Percentiles rank a stretch among this genome's conserved stretches.
Conservation (phyloP, 2,797 vertebrate genomes). For the Apogon talboti region DNA sequence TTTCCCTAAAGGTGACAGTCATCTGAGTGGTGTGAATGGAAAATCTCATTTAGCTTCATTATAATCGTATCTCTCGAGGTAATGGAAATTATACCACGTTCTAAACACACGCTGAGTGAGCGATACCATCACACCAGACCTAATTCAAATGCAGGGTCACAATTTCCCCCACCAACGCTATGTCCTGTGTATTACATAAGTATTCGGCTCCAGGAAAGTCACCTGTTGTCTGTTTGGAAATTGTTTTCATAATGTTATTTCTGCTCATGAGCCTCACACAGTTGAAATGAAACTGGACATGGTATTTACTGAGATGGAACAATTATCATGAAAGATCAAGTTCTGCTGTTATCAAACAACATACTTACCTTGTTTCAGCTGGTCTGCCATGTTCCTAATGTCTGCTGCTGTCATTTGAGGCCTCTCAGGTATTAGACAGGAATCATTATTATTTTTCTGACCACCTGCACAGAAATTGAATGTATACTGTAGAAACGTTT, state of each 20-base stretch:
- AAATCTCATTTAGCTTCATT: slow-evolving; percentile 42
- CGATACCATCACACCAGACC: slow-evolving; percentile 22
- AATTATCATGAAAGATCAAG: background rate
- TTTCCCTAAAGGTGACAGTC: slow-evolving; percentile 31
- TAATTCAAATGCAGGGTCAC: slow-evolving; percentile 23
- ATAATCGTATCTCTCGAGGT: slow-evolving; percentile 23
- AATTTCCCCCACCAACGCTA: background rate
- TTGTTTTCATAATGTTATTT: background rate
- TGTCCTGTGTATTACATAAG: slow-evolving; percentile 10
- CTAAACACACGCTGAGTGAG: slow-evolving; percentile 20
- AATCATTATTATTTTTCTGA: slow-evolving; percentile 41
- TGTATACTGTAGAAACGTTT: background rate
- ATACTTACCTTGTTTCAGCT: slow-evolving; percentile 72
- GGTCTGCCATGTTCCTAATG: slow-evolving; percentile 46
- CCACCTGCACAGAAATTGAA: slow-evolving; percentile 39
- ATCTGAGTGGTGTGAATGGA: slow-evolving; percentile 46
- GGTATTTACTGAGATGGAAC: background rate
- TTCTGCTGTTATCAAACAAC: background rate
- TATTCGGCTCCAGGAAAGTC: slow-evolving; percentile 7
- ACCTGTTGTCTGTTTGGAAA: background rate
- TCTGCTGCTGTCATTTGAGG: slow-evolving; percentile 59
- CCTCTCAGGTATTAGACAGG: slow-evolving; percentile 42
- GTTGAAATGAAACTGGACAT: background rate
- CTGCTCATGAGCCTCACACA: background rate
- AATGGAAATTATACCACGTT: slow-evolving; percentile 39